Evolutionary conservation across 2,888 invertebrate genomes (phyloP).

Genomic region (Labia minor): DNA sequence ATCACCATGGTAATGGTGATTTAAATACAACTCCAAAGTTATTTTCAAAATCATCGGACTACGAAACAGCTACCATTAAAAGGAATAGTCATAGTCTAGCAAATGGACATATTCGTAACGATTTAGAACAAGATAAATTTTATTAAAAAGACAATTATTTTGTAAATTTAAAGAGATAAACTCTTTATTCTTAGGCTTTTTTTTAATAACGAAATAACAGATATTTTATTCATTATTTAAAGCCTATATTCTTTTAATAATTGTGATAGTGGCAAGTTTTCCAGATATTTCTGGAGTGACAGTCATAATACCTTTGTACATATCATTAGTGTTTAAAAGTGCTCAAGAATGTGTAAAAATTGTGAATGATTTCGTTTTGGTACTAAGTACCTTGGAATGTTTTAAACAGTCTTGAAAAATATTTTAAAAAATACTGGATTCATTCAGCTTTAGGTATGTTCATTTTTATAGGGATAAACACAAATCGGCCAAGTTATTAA

Average conservation of each 20-base stretch:
- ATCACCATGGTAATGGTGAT: slow-evolving; percentile 39
- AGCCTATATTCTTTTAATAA: too few relatives aligned
- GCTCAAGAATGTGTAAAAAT: background rate
- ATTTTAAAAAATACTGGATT: too few relatives aligned
- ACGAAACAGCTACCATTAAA: slow-evolving; percentile 64
- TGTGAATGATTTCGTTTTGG: background rate
- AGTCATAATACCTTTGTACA: background rate
- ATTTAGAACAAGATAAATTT: slow-evolving; percentile 55
- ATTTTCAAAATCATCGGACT: slow-evolving; percentile 61
- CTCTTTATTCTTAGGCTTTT: too few relatives aligned
- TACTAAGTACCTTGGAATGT: background rate
- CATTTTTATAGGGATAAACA: background rate
- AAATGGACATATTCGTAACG: slow-evolving; percentile 50
- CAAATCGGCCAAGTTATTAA: background rate
- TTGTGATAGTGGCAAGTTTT: background rate
- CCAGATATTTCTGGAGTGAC: background rate
- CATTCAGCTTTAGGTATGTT: too few relatives aligned
- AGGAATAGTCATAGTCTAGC: slow-evolving; percentile 60
- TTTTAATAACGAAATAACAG: too few relatives aligned
- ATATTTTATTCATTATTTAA: too few relatives aligned
- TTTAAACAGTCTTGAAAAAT: background rate
- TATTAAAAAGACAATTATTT: slow-evolving; percentile 38
- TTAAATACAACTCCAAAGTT: slow-evolving; percentile 50
- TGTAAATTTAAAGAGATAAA: background rate
- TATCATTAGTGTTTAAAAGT: slow-evolving; percentile 13